These are phyloP conservation scores for Phyllotreta cruciferae DNA, from an alignment of 2,888 invertebrate species.

Conservation along the genomic window DNA sequence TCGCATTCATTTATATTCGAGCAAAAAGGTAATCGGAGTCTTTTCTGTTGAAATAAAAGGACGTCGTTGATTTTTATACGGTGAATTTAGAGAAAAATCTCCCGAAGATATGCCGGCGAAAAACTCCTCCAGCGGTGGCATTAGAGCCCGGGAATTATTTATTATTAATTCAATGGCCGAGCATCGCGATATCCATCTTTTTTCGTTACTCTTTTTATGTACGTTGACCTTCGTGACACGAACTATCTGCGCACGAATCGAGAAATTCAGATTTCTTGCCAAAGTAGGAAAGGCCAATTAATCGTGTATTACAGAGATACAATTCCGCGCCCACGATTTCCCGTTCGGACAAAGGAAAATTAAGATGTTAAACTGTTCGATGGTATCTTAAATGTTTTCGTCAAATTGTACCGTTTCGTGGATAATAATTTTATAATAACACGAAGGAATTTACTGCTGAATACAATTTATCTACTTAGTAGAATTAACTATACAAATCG, in stretches of 20 bases:
- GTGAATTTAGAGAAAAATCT: too few species aligned
- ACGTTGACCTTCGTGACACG: conserved; percentile 16
- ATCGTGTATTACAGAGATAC: conserved; percentile 31
- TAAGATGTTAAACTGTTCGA: background rate
- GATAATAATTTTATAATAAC: too few species aligned
- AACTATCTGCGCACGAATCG: conserved; percentile 1
- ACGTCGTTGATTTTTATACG: background rate
- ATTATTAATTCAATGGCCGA: too few species aligned
- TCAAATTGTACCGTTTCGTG: too few species aligned
- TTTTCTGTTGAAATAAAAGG: conserved; percentile 11
- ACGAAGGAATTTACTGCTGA: too few species aligned
- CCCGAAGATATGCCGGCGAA: too few species aligned
- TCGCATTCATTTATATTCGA: conserved; percentile 7
- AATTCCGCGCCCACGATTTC: conserved; percentile 36
- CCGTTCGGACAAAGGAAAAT: conserved; percentile 26
- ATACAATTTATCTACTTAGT: too few species aligned
- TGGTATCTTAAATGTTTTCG: too few species aligned
- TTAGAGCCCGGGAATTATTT: too few species aligned
- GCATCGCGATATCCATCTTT: background rate
- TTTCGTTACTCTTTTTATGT: background rate
- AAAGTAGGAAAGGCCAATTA: conserved; percentile 37
- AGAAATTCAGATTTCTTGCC: conserved; percentile 26
- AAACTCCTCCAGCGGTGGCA: too few species aligned
- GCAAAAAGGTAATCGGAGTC: conserved; percentile 10
- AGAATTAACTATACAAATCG: too few species aligned